Evolutionary conservation across 1,140 invertebrate genomes (phyloP), one percentile per base, ranked within the genome.

Genomic region (Sitophilus oryzae): DNA sequence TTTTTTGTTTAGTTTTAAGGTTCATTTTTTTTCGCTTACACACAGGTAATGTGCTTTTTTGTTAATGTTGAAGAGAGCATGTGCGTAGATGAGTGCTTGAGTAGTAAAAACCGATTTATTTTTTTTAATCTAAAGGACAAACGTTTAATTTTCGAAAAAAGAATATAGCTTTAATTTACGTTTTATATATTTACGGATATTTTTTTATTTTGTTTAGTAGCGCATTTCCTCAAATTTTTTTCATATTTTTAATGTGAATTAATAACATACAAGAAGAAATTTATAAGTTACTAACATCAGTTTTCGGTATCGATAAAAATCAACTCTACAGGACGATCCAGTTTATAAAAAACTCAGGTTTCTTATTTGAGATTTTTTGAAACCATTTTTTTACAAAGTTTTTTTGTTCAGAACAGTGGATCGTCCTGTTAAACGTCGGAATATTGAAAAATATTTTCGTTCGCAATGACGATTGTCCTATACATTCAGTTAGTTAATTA

Each of bases 31-130:
- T 23, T 38, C 23, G 37, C 20, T n/a, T 10, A 48, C 35, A 37
- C 47, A 40, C 41, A 21, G 47, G 41, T 16, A 47, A 37, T 47
- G 19, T 23, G 44, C 20, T 54, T 54, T 54, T 40, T 42, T 53
- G 45, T 47, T 53, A 11, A 45, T 46, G n/a, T 36, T 15, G 2
- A n/a, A 37, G 3, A 3, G 51, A 18, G 43, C 35, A 45, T 23
- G 38, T 47, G 37, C 15, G 21, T 16, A 47, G 43, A 45, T 1
- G 21, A 35, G 37, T 50, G 36, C 21, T 50, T 41, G 47, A 6
- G 15, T 50, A 22, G 35, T 22, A 50, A 8, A 11, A 41, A 35
- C 1, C 1, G 18, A 23, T 37, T 48, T 8, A 16, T 36, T 10
- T 18, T 2, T 37, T 50, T 23, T 18, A 25, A 38, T 18, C 11